Conservation (phyloP, 2,888 invertebrate genomes). For the Epirrhoe alternata region DNA sequence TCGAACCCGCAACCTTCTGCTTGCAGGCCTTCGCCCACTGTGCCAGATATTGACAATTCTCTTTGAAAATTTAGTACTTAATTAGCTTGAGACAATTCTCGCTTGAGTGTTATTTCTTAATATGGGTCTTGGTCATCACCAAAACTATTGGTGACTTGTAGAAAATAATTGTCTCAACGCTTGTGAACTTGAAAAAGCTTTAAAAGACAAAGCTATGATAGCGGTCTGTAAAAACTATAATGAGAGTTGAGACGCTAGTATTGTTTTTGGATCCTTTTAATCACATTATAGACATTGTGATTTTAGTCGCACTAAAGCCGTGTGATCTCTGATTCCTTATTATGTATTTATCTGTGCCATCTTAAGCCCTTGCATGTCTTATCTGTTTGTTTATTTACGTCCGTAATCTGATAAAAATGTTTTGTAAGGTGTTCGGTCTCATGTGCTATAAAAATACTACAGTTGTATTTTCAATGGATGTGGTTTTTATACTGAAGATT, state of each 20-base stretch:
- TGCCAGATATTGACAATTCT: too few relatives aligned
- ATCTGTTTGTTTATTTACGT: constrained; percentile 3
- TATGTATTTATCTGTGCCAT: constrained; percentile 20
- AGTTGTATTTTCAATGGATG: neutral
- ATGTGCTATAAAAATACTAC: neutral
- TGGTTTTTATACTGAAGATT: too few relatives aligned
- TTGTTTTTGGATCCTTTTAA: constrained; percentile 3
- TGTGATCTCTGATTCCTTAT: constrained; percentile 15
- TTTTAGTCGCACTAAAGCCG: constrained; percentile 11
- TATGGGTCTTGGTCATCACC: neutral
- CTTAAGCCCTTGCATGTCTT: constrained; percentile 11
- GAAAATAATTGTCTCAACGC: neutral
- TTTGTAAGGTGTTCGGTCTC: neutral
- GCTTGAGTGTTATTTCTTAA: too few relatives aligned
- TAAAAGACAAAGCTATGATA: neutral
- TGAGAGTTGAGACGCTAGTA: neutral
- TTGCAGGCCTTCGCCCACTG: too few relatives aligned
- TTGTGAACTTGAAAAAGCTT: neutral
- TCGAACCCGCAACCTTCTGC: too few relatives aligned
- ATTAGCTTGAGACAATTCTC: too few relatives aligned
- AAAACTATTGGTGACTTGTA: neutral
- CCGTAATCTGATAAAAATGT: constrained; percentile 6
- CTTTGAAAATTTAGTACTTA: too few relatives aligned
- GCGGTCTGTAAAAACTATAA: neutral
- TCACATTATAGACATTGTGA: constrained; percentile 26